Percentiles rank a stretch among this genome's conserved stretches.
Evolutionary conservation across 2,797 vertebrate genomes (phyloP).

Genomic region (Coregonus ussuriensis): DNA sequence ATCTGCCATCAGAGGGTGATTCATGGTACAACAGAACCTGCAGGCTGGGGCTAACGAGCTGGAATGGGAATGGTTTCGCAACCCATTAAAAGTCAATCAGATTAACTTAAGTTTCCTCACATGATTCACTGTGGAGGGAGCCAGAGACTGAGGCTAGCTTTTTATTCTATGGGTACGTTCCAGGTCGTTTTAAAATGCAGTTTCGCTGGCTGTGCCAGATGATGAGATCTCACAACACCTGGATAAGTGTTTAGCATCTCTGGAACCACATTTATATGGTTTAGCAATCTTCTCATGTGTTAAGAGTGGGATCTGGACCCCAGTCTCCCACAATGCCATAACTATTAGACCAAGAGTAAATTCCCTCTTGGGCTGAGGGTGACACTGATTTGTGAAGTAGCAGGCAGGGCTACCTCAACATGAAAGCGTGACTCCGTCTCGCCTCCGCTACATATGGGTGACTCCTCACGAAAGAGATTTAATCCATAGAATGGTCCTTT

Average conservation of each 20-base stretch:
- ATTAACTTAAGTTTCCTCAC: conserved; percentile 37
- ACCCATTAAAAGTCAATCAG: conserved; percentile 41
- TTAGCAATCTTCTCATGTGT: too few relatives aligned
- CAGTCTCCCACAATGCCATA: too few relatives aligned
- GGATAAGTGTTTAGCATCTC: background rate
- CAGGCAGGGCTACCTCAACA: too few relatives aligned
- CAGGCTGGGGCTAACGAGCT: conserved; percentile 11
- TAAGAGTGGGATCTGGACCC: too few relatives aligned
- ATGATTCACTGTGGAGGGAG: conserved; percentile 24
- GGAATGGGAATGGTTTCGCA: conserved; percentile 33
- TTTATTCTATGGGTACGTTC: background rate
- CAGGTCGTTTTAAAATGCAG: background rate
- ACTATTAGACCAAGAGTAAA: too few relatives aligned
- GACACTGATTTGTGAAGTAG: too few relatives aligned
- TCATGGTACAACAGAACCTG: conserved; percentile 15
- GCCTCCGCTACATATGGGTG: too few relatives aligned
- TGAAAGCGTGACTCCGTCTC: too few relatives aligned
- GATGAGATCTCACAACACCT: background rate
- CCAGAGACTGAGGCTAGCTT: background rate
- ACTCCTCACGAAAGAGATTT: too few relatives aligned
- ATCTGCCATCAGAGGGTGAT: conserved; percentile 9
- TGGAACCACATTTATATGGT: background rate
- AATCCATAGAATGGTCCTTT: too few relatives aligned
- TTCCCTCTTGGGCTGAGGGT: too few relatives aligned
- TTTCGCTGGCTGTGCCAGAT: background rate